Conservation (phyloP, 2,888 invertebrate species). For the Oegoconia quadripuncta region DNA sequence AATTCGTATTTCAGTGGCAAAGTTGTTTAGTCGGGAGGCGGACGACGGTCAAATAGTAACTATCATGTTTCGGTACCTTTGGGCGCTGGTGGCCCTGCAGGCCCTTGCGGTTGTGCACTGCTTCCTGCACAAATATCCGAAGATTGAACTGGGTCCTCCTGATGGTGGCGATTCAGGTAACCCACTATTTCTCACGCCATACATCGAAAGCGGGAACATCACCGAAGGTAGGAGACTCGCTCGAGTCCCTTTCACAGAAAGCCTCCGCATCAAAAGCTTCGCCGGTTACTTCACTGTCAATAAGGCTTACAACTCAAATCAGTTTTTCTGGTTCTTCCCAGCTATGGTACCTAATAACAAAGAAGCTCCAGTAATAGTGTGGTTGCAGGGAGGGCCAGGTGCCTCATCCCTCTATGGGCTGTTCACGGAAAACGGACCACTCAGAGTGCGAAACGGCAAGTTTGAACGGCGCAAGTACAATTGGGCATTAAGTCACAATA, state of each 20-base stretch:
- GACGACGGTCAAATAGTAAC: background rate
- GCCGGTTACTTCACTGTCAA: constrained; percentile 93
- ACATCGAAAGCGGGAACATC: constrained; percentile 84
- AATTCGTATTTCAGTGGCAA: background rate
- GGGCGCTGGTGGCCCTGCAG: constrained; percentile 35
- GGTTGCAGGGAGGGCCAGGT: constrained; percentile 93
- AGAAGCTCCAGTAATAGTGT: constrained; percentile 86
- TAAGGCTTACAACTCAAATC: constrained; percentile 85
- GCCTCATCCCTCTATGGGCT: constrained; percentile 88
- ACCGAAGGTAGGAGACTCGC: constrained; percentile 80
- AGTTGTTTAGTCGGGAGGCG: too few species aligned
- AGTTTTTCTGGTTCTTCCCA: constrained; percentile 96
- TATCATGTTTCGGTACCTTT: constrained; percentile 37
- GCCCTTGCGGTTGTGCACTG: constrained; percentile 35
- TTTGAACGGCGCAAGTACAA: constrained; percentile 83
- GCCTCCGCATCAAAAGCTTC: constrained; percentile 82
- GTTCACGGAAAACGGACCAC: constrained; percentile 91
- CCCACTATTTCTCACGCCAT: constrained; percentile 87
- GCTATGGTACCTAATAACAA: constrained; percentile 76
- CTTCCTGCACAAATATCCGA: constrained; percentile 55
- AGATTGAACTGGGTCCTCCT: constrained; percentile 43
- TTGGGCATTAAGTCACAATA: constrained; percentile 88
- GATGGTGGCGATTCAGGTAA: constrained; percentile 63
- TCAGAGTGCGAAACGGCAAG: constrained; percentile 48
- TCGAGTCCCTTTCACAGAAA: constrained; percentile 78